Conservation (phyloP, 1,140 invertebrate species). For the Anadara kagoshimensis region DNA sequence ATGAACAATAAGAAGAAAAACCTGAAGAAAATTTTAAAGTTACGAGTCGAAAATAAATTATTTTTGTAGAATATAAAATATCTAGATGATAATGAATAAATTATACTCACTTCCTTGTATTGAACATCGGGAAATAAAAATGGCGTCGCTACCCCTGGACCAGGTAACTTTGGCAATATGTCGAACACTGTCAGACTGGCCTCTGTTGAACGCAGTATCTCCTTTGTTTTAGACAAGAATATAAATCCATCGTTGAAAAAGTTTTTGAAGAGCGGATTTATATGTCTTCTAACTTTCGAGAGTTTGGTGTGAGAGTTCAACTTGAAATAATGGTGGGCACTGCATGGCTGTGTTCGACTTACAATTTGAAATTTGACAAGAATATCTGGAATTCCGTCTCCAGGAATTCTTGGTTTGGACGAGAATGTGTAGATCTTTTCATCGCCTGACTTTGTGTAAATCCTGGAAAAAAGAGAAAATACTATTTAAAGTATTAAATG, state of each 20-base stretch:
- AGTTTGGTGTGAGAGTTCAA: conserved; percentile 26
- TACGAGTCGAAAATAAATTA: no score
- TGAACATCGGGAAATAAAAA: conserved; percentile 49
- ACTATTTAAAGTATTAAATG: no score
- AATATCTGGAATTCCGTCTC: conserved; percentile 19
- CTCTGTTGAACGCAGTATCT: conserved; percentile 38
- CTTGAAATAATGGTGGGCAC: conserved; percentile 21
- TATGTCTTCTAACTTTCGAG: conserved; percentile 16
- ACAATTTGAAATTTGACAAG: conserved; percentile 36
- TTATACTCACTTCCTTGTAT: conserved; percentile 45
- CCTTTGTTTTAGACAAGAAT: conserved; percentile 43
- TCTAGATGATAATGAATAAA: no score
- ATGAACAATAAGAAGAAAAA: no score
- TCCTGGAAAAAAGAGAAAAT: conserved; percentile 6
- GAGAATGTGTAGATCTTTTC: conserved; percentile 31
- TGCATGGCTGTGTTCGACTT: conserved; percentile 28
- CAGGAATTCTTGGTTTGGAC: conserved; percentile 32
- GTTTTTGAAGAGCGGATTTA: conserved; percentile 30
- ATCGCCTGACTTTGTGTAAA: conserved; percentile 2
- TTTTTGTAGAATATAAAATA: no score
- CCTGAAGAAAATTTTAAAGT: no score
- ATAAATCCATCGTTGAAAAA: conserved; percentile 50
- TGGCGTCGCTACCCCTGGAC: neutral
- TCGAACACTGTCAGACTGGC: conserved; percentile 41
- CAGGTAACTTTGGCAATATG: conserved; percentile 43